These are phyloP conservation scores for Phrynocephalus vlangalii DNA, from an alignment of 2,797 vertebrate species.

Conservation along the genomic window DNA sequence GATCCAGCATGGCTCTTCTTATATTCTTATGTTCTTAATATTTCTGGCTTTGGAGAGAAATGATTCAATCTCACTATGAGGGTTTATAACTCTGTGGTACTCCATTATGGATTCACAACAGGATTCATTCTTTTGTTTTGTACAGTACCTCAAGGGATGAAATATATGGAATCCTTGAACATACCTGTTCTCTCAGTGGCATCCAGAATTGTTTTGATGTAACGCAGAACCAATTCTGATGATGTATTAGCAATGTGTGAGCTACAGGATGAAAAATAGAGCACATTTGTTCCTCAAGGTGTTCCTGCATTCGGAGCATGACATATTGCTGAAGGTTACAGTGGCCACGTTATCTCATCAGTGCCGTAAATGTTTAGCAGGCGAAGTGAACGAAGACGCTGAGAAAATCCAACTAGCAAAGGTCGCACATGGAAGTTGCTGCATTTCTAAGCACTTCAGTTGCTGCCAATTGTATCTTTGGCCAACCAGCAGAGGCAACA, in stretches of 20 bases:
- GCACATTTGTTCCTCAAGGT: neutral
- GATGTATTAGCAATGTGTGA: neutral
- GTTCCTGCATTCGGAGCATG: neutral
- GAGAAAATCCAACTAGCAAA: too few species aligned
- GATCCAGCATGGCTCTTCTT: too few species aligned
- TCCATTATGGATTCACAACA: constrained; percentile 48
- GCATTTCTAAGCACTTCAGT: too few species aligned
- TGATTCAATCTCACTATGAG: constrained; percentile 53
- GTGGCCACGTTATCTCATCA: neutral
- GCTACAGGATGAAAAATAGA: neutral
- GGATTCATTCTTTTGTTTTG: neutral
- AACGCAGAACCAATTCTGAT: neutral
- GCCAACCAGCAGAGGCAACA: too few species aligned
- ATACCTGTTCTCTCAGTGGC: neutral
- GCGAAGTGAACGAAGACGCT: neutral
- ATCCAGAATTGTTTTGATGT: neutral
- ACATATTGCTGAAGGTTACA: neutral
- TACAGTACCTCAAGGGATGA: neutral
- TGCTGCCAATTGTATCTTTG: too few species aligned
- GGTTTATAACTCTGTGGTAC: constrained; percentile 22
- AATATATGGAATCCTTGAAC: neutral
- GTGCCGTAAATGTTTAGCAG: neutral
- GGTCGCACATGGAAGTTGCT: too few species aligned
- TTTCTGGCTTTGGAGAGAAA: constrained; percentile 48
- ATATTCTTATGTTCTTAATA: too few species aligned